Base-by-base conservation (phyloP, 30 jellyfish, hydroid and myxozoan genomes). In the Chironex yamaguchii region DNA sequence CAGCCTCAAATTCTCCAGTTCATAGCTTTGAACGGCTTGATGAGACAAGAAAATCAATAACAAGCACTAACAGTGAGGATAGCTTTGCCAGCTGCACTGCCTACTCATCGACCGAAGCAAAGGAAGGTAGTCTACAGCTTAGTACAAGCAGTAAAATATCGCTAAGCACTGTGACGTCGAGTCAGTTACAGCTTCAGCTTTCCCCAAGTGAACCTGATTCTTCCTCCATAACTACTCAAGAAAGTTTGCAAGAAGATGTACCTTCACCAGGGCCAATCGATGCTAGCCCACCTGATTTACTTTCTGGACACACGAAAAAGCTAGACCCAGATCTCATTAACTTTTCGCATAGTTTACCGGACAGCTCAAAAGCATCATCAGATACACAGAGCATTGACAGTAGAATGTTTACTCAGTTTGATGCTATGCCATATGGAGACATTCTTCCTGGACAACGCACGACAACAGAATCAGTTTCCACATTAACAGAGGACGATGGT, bases 301-400 rank as follows among this genome's bases (percentile, higher is more conserved):
- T 86, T 14, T 36, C 85, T 36, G 90, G 76, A 78, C 90, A 86
- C 65, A 51, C 96, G 22, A 86, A 82, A 53, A 33, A 63, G 49
- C 66, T 96, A 22, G 99, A 94, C 30, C 96, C 93, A 0, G 97
- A 94, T 68, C 88, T 89, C 17, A 94, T 94, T 36, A 83, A 86
- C 54, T 89, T 94, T 36, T 97, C 77, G 13, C 25, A 86, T 2
- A 76, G 49, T 17, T 0, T 79, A 0, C 25, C 62, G 23, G 86
- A 82, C 1, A 36, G 92, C 6, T 66, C 90, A 34, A 71, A 89
- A 20, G 81, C 51, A 11, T 76, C 96, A 42, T 65, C 76, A 3
- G 99, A 94, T 75, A 75, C 90, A 0, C 97, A 94, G 81, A 94
- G 99, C 70, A 53, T 94, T 35, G 99, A 88, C 81, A 88, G 97